These are phyloP conservation scores for Noctua pronuba DNA, from an alignment of 2,888 invertebrate species.

Conservation along the genomic window DNA sequence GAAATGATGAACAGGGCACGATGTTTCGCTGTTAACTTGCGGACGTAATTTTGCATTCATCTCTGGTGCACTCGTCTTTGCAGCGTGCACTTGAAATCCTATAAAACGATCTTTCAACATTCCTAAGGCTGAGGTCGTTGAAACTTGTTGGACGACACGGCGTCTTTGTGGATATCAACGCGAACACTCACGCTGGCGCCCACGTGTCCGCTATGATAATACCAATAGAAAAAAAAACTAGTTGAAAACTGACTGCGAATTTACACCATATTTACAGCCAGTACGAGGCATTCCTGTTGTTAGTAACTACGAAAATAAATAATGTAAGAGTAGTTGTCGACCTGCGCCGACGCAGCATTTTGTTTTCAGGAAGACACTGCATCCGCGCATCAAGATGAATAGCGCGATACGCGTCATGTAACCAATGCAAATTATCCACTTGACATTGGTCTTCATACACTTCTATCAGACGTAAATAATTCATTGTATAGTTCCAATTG, in stretches of 20 bases:
- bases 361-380: conserved; percentile 51
- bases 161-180: conserved; percentile 41
- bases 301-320: conserved; percentile 70
- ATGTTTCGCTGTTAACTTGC: conserved; percentile 23
- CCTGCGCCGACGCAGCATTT: conserved; percentile 44
- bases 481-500: conserved; percentile 44
- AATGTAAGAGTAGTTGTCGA: conserved; percentile 57
- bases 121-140: conserved; percentile 60
- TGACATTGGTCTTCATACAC: conserved; percentile 68
- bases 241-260: conserved; percentile 46
- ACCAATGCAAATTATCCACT: conserved; percentile 65
- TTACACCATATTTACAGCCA: conserved; percentile 38
- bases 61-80: conserved; percentile 35
- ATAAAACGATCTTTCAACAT: conserved; percentile 70
- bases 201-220: conserved; percentile 44
- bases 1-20: conserved; percentile 49
- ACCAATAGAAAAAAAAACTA: conserved; percentile 31
- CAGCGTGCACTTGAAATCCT: conserved; percentile 72
- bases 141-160: conserved; percentile 48
- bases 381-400: conserved; percentile 46
- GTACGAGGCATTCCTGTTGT: conserved; percentile 44
- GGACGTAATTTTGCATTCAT: conserved; percentile 39
- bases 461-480: conserved; percentile 57
- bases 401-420: conserved; percentile 47
- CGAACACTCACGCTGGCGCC: conserved; percentile 36